A percentile compares a stretch with the other conserved stretches of the same genome.
Evolutionary conservation across 2,797 vertebrate genomes (phyloP).

Genomic region (Chromobotia macracanthus): DNA sequence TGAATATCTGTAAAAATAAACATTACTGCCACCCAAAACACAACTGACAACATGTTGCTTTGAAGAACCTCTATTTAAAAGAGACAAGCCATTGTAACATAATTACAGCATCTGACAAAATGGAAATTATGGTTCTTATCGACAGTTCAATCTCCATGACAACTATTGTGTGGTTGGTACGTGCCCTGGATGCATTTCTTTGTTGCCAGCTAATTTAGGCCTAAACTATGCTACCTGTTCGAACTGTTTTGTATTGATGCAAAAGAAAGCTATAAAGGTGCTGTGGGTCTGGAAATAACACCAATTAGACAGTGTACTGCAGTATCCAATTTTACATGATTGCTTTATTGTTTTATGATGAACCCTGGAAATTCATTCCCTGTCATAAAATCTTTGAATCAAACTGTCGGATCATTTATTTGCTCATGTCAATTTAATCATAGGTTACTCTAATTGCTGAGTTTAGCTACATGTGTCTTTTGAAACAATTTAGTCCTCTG

Average conservation of each 20-base stretch:
- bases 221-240: background rate
- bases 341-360: conserved; percentile 4
- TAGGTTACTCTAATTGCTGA: background rate
- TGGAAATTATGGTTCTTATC: background rate
- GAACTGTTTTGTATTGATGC: conserved; percentile 6
- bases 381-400: background rate
- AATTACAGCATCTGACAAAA: background rate
- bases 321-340: background rate
- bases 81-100: background rate
- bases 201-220: conserved; percentile 5
- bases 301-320: conserved; percentile 1
- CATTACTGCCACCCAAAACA: background rate
- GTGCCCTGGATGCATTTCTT: background rate
- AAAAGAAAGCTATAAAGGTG: background rate
- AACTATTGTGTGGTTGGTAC: conserved; percentile 10
- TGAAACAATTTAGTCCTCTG: background rate
- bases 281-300: conserved; percentile 21
- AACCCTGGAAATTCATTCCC: background rate
- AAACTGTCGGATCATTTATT: background rate
- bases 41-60: background rate
- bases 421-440: background rate
- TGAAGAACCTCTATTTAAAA: background rate
- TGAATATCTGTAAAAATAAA: background rate
- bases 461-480: background rate
- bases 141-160: conserved; percentile 8